These are phyloP conservation scores for Ennomos fuscantarius DNA, from an alignment of 2,888 invertebrate genomes.

Conservation along the genomic window DNA sequence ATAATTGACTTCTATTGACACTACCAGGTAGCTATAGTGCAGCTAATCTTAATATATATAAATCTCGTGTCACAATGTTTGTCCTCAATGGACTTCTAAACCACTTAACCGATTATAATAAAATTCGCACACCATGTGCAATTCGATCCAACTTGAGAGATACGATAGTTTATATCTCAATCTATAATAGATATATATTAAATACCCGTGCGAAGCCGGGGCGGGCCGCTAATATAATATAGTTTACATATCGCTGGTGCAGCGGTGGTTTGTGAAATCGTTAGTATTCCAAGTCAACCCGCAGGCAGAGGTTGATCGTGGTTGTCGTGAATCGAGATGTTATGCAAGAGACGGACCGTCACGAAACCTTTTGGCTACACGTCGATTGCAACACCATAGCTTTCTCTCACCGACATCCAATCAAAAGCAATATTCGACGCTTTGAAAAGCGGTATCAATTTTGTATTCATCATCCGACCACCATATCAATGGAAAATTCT, in stretches of 20 bases:
- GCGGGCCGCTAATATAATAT: no score
- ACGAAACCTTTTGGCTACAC: constrained; percentile 74
- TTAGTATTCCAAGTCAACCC: constrained; percentile 27
- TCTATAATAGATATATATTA: no score
- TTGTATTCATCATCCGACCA: constrained; percentile 17
- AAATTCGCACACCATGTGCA: no score
- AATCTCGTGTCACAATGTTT: no score
- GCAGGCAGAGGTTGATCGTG: constrained; percentile 46
- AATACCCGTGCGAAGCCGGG: no score
- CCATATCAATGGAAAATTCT: constrained; percentile 15
- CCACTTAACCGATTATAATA: no score
- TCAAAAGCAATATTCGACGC: constrained; percentile 52
- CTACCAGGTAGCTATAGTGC: no score
- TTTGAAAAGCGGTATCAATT: constrained; percentile 39
- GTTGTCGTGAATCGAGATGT: constrained; percentile 59
- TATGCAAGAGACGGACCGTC: constrained; percentile 72
- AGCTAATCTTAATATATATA: neutral
- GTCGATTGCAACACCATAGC: constrained; percentile 66
- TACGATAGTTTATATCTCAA: no score
- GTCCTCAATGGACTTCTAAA: no score
- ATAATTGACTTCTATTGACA: no score
- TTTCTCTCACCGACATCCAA: constrained; percentile 64
- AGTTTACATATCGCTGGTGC: neutral
- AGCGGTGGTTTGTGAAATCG: constrained; percentile 12
- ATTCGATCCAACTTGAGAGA: no score